phyloP scores from a whole-genome alignment of 2,797 vertebrate species.

The Takifugu rubripes region DNA sequence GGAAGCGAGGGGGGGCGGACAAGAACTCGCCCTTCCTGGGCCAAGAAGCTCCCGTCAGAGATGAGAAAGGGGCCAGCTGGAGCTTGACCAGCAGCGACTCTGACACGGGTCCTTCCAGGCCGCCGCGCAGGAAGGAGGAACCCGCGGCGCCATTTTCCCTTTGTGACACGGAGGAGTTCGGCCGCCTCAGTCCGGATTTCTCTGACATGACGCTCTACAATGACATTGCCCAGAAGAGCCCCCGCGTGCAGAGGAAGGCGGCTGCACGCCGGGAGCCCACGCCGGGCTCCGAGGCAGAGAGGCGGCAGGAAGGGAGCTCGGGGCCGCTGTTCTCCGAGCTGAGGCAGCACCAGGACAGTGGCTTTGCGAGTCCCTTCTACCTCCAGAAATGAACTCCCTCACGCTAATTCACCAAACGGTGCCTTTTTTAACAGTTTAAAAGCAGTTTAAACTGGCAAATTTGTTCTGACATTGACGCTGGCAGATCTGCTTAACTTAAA shows the following conservation, averaged over 20 bases:
- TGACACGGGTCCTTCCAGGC: constrained; percentile 19
- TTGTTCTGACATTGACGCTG: background rate
- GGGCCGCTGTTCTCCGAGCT: constrained; percentile 67
- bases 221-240: constrained; percentile 49
- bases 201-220: constrained; percentile 70
- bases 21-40: constrained; percentile 38
- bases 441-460: background rate
- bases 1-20: constrained; percentile 47
- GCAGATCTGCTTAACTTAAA: background rate
- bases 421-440: constrained; percentile 17
- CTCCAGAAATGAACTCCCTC: constrained; percentile 52
- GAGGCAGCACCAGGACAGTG: constrained; percentile 72
- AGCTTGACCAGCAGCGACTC: constrained; percentile 60
- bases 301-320: constrained; percentile 14
- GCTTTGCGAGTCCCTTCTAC: constrained; percentile 72
- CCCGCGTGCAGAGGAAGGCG: constrained; percentile 24
- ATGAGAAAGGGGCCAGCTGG: constrained; percentile 70
- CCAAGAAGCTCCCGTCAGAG: constrained; percentile 78
- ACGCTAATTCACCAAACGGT: constrained; percentile 5
- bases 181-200: constrained; percentile 33
- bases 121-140: constrained; percentile 40
- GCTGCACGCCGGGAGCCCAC: constrained; percentile 54
- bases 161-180: constrained; percentile 41
- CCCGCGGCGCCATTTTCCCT: constrained; percentile 45
- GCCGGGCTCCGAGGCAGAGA: constrained; percentile 66